Evolutionary conservation across 1,140 invertebrate genomes (phyloP).

Genomic region (Cyclina sinensis): DNA sequence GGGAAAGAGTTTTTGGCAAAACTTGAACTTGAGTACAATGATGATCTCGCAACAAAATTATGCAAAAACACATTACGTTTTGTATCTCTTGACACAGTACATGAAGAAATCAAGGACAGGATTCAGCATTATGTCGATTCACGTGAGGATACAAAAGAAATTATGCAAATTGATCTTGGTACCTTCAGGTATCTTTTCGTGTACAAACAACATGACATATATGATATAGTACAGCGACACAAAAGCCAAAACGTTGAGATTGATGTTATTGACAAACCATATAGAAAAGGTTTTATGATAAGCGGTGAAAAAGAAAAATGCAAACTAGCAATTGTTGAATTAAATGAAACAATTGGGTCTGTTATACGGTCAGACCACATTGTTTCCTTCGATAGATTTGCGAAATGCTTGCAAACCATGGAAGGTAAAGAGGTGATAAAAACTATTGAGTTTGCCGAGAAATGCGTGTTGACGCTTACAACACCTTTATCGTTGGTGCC

Average conservation of each 20-base stretch:
- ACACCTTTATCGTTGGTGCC: neutral
- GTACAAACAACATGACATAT: neutral
- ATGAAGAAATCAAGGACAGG: neutral
- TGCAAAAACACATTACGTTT: neutral
- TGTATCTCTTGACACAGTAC: neutral
- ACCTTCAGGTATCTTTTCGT: neutral
- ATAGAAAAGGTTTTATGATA: neutral
- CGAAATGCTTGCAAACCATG: neutral
- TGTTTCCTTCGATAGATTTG: neutral
- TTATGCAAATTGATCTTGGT: neutral
- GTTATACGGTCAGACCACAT: neutral
- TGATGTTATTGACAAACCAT: neutral
- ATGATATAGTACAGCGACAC: neutral
- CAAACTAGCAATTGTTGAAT: neutral
- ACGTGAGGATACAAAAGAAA: neutral
- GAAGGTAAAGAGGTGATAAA: neutral
- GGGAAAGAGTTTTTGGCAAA: neutral
- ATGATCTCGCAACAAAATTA: neutral
- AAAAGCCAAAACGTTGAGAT: neutral
- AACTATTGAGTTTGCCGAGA: neutral
- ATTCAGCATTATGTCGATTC: neutral
- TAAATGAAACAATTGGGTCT: neutral
- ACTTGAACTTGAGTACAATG: neutral
- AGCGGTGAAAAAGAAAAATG: slow-evolving; percentile 8
- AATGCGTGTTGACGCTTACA: neutral